Percentiles rank a stretch among this genome's conserved stretches.
Evolutionary conservation across 2,797 vertebrate species (phyloP).

Genomic region (Decapterus maruadsi): DNA sequence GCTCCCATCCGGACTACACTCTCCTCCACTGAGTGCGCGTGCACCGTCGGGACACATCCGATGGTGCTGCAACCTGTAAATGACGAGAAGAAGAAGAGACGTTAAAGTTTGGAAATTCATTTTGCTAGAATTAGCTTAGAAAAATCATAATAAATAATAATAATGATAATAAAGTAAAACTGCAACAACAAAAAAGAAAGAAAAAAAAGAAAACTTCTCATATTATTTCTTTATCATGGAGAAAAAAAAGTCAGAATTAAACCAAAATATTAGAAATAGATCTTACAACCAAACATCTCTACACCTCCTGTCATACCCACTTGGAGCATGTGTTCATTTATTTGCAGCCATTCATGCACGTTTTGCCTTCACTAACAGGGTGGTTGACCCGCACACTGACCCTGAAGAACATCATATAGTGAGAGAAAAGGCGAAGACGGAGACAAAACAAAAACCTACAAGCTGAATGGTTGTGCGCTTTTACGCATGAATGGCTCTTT

Average conservation of each 20-base stretch:
- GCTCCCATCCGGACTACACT: constrained; percentile 91
- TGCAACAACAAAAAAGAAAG: too few relatives aligned
- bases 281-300: background rate
- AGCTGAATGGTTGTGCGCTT: constrained; percentile 55
- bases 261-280: background rate
- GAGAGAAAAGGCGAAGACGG: constrained; percentile 6
- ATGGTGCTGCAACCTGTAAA: constrained; percentile 92
- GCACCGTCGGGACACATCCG: constrained; percentile 89
- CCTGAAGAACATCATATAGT: constrained; percentile 47
- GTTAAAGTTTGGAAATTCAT: background rate
- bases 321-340: background rate
- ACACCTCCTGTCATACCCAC: background rate
- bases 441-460: constrained; percentile 39
- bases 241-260: background rate
- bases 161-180: background rate
- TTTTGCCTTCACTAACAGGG: constrained; percentile 6
- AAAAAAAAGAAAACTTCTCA: too few relatives aligned
- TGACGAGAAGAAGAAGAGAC: constrained; percentile 11
- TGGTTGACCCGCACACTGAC: constrained; percentile 63
- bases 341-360: constrained; percentile 38
- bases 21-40: constrained; percentile 89
- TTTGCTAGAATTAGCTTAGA: background rate
- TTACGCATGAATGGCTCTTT: constrained; percentile 70
- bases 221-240: background rate
- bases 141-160: too few relatives aligned